Conservation (phyloP, 2,888 invertebrate genomes). For the Agelastica alni region DNA sequence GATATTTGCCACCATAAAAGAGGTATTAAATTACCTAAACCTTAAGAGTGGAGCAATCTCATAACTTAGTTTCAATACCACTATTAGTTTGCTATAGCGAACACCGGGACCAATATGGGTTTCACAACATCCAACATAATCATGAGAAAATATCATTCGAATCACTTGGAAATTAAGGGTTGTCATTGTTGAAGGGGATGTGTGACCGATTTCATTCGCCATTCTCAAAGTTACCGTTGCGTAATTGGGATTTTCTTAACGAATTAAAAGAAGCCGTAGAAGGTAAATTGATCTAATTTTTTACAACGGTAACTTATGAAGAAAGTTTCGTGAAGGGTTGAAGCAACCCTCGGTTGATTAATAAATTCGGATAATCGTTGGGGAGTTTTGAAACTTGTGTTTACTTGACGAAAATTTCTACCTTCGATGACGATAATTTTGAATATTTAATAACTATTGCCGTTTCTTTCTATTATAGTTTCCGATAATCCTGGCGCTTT, state of each 20-base stretch:
- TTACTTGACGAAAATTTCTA: constrained; percentile 20
- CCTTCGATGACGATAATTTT: constrained; percentile 11
- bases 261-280: constrained; percentile 36
- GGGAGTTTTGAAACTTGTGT: constrained; percentile 14
- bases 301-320: constrained; percentile 21
- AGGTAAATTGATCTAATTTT: constrained; percentile 38
- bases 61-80: constrained; percentile 51
- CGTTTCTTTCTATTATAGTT: background rate
- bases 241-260: constrained; percentile 45
- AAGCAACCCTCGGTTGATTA: constrained; percentile 22
- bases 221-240: constrained; percentile 42
- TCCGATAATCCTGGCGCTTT: too few species aligned
- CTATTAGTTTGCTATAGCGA: constrained; percentile 35
- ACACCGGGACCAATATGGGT: constrained; percentile 24
- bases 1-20: constrained; percentile 56
- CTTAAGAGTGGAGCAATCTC: constrained; percentile 49
- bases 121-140: constrained; percentile 26
- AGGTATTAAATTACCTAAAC: constrained; percentile 57
- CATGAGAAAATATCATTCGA: constrained; percentile 57
- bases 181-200: constrained; percentile 53
- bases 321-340: constrained; percentile 24
- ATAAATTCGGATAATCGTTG: constrained; percentile 22
- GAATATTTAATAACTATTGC: background rate
- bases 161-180: constrained; percentile 57
- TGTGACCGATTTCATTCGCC: constrained; percentile 46